Evolutionary conservation across 2,113 vertebrate species (phyloP), one percentile per base, ranked within the genome.

Genomic region (Siphamia tubifer): DNA sequence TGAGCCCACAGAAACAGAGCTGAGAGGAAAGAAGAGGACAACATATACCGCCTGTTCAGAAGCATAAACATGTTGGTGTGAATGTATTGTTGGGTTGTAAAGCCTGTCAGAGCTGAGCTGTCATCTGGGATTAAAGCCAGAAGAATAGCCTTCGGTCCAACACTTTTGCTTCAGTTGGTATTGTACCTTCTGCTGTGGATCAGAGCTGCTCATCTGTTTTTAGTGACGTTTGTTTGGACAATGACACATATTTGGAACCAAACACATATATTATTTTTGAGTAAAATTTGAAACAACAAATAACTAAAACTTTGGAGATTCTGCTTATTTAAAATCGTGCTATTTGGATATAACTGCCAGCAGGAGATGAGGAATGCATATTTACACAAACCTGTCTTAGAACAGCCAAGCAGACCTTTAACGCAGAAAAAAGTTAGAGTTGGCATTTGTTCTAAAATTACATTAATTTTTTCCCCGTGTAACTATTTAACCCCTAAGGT

Each of bases 331-430:
- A 35, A 71, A 63, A 72, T 68, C 65, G 45, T 40, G 16, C 30
- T 20, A n/a, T n/a, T 53, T 43, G 27, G 15, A 57, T 40, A 10
- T 45, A 45, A 64, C 55, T 9, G 12, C 39, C 68, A 54, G 48
- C 70, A 72, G 70, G 62, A 78, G 68, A 43, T 74, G 71, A 69
- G 63, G 44, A 36, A 38, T 74, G 61, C 58, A 68, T 61, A 69
- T 73, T 62, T 73, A 69, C 38, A 67, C 16, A 42, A 47, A 72
- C 62, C 16, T 39, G 51, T 75, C 51, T 30, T 6, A 43, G 21
- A 36, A 45, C 31, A 12, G 69, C 32, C 47, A 21, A 20, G 36
- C 8, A 5, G 40, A 64, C 39, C 15, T 13, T 65, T 36, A 7
- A 8, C 21, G 44, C 45, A 9, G 20, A 15, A 20, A 25, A 20